Evolutionary conservation across 2,797 vertebrate genomes (phyloP).

Genomic region (Cynopterus sphinx): DNA sequence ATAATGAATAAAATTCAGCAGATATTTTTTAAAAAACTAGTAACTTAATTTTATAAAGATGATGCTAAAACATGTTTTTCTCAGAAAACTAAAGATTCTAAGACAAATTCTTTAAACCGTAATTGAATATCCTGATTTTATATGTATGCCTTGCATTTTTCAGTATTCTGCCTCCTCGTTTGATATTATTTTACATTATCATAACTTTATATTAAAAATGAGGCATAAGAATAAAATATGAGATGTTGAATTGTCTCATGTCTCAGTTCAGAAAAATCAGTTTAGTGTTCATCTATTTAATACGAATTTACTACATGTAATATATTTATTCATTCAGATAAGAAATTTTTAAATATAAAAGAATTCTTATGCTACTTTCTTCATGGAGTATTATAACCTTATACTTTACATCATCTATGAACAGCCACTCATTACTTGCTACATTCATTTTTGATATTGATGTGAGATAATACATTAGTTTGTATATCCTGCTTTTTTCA

Average conservation of each 20-base stretch:
- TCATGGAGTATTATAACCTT: slow-evolving; percentile 48
- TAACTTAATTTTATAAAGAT: slow-evolving; percentile 49
- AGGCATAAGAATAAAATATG: neutral
- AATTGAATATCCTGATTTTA: slow-evolving; percentile 13
- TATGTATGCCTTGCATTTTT: neutral
- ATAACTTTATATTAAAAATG: slow-evolving; percentile 26
- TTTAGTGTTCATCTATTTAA: slow-evolving; percentile 40
- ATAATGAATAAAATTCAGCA: slow-evolving; percentile 60
- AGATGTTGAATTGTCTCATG: neutral
- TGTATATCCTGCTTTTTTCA: slow-evolving; percentile 78
- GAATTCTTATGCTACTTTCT: slow-evolving; percentile 61
- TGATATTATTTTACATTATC: neutral
- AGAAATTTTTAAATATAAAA: slow-evolving; percentile 65
- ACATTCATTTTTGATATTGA: slow-evolving; percentile 87
- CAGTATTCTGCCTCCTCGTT: neutral
- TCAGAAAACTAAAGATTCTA: slow-evolving; percentile 39
- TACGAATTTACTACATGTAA: slow-evolving; percentile 44
- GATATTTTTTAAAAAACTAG: slow-evolving; percentile 45
- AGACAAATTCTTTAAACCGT: slow-evolving; percentile 38
- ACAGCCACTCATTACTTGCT: slow-evolving; percentile 86
- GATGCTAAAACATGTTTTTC: slow-evolving; percentile 3
- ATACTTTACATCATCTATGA: slow-evolving; percentile 84
- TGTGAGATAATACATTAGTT: slow-evolving; percentile 88
- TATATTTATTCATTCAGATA: slow-evolving; percentile 57
- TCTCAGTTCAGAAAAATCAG: slow-evolving; percentile 24